Evolutionary conservation across 2,888 invertebrate species (phyloP), one percentile per base, ranked within the genome.

Genomic region (Chloromyia formosa): DNA sequence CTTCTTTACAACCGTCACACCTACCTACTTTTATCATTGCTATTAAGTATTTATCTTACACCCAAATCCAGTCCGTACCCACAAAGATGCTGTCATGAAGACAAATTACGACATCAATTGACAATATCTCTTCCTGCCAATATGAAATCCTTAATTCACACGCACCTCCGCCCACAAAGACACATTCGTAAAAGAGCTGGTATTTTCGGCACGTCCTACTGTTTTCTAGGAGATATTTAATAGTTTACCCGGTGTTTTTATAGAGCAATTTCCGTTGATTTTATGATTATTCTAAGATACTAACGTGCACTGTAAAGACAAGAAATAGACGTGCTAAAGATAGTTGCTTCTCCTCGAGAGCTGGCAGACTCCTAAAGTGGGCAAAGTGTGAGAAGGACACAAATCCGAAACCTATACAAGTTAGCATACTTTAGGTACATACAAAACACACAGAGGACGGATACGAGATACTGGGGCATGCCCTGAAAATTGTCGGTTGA

Each of bases 181-280:
- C 3, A 3, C 49, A 49, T 49, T 35, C 27, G 27, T 35, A 35
- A 35, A 35, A 35, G 2, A 7, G 3, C 27, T 35, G 7, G 16
- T 49, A 49, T 49, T 49, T 35, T 49, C 49, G 12, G 49, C 49
- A 49, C 49, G 49, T 49, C 16, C 49, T 12, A n/a, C 16, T n/a
- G 49, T 49, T n/a, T 49, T 49, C 49, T 49, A 49, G 49, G 49
- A 12, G 16, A 49, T n/a, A 35, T 49, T 49, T 49, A 49, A 49
- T 49, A 49, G 49, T 49, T 49, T 49, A 2, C 27, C 49, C 49
- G 12, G 49, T 49, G 49, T 49, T 49, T 49, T 49, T 49, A 49
- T 49, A n/a, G 49, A 49, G 49, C 49, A 49, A 49, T 49, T 49
- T 49, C 49, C 49, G 49, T 49, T 49, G 49, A 49, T 49, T 49